phyloP scores from a whole-genome alignment of 2,888 invertebrate species.

The Torymus tubicola region DNA sequence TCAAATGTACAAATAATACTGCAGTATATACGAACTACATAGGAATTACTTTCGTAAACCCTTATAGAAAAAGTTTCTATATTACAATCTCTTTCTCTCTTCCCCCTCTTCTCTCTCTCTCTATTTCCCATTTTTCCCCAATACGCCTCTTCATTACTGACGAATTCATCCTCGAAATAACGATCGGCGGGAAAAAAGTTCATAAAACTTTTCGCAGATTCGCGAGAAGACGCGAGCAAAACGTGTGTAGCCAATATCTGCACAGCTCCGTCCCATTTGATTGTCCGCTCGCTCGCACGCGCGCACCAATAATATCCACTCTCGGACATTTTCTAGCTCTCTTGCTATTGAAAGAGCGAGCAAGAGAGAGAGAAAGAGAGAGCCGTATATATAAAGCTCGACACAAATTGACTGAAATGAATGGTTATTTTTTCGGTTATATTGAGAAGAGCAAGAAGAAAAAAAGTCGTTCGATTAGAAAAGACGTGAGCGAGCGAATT shows the following conservation, averaged over 20 bases:
- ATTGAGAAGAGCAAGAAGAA: too few species aligned
- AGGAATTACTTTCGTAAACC: too few species aligned
- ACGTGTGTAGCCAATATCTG: constrained; percentile 4
- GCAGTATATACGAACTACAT: too few species aligned
- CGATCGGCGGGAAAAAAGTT: too few species aligned
- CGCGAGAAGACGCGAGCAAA: neutral
- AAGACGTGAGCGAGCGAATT: constrained; percentile 4
- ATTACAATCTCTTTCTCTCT: too few species aligned
- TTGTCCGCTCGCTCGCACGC: neutral
- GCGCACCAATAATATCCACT: constrained; percentile 43
- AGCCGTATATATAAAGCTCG: constrained; percentile 10
- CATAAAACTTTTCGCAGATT: too few species aligned
- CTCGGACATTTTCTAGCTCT: constrained; percentile 15
- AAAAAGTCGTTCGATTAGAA: constrained; percentile 23
- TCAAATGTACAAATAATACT: too few species aligned
- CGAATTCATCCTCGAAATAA: too few species aligned
- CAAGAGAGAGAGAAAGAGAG: constrained; percentile 1
- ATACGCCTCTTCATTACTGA: too few species aligned
- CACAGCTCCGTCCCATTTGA: constrained; percentile 1
- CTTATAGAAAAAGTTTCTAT: too few species aligned
- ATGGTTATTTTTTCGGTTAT: constrained; percentile 33
- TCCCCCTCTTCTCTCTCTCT: too few species aligned
- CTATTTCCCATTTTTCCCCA: too few species aligned
- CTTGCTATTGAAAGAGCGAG: neutral
- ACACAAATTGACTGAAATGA: constrained; percentile 43